Percentiles rank a stretch among this genome's conserved stretches.
Conservation (phyloP, 1,140 invertebrate genomes). For the Carcinoscorpius rotundicauda region DNA sequence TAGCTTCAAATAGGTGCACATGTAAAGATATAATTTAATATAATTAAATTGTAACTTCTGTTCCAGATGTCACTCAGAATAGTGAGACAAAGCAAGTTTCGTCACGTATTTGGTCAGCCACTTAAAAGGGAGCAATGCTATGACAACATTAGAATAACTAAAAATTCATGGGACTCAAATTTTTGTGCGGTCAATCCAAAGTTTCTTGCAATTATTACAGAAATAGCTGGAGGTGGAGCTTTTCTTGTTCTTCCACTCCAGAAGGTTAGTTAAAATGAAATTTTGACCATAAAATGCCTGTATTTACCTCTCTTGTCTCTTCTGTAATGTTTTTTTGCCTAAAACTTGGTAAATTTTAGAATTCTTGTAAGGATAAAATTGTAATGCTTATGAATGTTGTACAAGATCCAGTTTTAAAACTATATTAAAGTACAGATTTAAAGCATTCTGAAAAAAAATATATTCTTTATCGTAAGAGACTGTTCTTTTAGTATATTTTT, state of each 20-base stretch:
- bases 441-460: too few species aligned
- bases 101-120: slow-evolving; percentile 94
- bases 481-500: too few species aligned
- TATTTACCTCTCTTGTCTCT: slow-evolving; percentile 2
- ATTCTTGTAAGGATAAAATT: too few species aligned
- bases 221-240: slow-evolving; percentile 94
- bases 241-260: slow-evolving; percentile 95
- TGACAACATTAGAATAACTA: slow-evolving; percentile 96
- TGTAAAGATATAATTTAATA: too few species aligned
- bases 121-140: slow-evolving; percentile 97
- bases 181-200: slow-evolving; percentile 99
- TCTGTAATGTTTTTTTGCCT: slow-evolving; percentile 1
- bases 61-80: slow-evolving; percentile 81
- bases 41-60: neutral
- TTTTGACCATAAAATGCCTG: neutral
- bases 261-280: slow-evolving; percentile 53
- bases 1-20: too few species aligned
- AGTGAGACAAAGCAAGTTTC: slow-evolving; percentile 92
- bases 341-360: too few species aligned
- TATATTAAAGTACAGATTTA: too few species aligned
- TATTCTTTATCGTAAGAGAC: too few species aligned
- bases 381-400: too few species aligned
- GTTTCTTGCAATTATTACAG: slow-evolving; percentile 97
- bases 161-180: slow-evolving; percentile 96
- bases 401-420: too few species aligned